phyloP scores from a whole-genome alignment of 1,140 invertebrate species.

The Asbolus verrucosus region DNA sequence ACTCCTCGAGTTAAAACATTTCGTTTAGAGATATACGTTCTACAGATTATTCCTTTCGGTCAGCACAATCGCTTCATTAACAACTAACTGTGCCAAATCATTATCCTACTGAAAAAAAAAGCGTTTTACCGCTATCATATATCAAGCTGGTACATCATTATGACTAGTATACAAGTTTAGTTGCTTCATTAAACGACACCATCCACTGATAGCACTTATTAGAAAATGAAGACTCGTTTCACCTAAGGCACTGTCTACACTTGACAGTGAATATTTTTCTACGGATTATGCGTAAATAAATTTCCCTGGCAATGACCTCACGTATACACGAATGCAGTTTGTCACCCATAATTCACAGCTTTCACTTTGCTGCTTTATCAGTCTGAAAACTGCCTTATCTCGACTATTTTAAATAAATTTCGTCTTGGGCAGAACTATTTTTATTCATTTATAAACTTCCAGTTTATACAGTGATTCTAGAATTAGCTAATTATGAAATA shows the following conservation, averaged over 20 bases:
- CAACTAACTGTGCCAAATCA: conserved; percentile 37
- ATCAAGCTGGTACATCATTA: conserved; percentile 15
- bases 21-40: too few species aligned
- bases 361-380: background rate
- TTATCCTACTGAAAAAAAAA: conserved; percentile 24
- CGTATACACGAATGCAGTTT: background rate
- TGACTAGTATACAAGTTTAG: conserved; percentile 4
- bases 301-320: conserved; percentile 47
- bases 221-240: conserved; percentile 27
- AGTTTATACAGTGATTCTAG: too few species aligned
- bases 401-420: background rate
- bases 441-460: background rate
- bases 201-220: conserved; percentile 27
- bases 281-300: conserved; percentile 14
- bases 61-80: conserved; percentile 30
- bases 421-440: conserved; percentile 4
- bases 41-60: too few species aligned
- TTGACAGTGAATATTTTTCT: conserved; percentile 45
- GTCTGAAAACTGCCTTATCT: background rate
- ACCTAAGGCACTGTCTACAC: conserved; percentile 24
- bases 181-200: conserved; percentile 34
- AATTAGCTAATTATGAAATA: too few species aligned
- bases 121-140: conserved; percentile 28
- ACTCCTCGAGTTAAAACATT: too few species aligned
- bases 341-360: background rate